phyloP scores from a whole-genome alignment of 1,140 invertebrate species.

The Anoplophora glabripennis region DNA sequence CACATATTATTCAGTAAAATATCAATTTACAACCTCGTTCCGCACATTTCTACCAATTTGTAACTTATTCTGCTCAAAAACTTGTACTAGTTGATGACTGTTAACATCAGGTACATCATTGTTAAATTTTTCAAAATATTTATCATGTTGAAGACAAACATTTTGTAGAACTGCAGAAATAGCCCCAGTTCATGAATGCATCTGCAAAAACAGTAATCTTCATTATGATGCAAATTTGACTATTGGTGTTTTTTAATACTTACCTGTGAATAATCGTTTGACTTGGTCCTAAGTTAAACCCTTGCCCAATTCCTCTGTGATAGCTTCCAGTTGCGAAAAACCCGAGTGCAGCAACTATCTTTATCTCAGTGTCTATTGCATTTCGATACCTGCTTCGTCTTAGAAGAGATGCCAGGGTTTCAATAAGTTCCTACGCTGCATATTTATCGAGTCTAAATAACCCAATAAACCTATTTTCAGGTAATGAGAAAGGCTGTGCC shows the following conservation, averaged over 20 bases:
- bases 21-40: no score
- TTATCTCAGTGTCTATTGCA: not conserved
- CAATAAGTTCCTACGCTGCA: not conserved
- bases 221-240: not conserved
- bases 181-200: not conserved
- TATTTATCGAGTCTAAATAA: conserved; percentile 1
- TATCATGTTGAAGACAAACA: conserved; percentile 3
- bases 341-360: not conserved
- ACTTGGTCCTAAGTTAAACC: not conserved
- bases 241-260: not conserved
- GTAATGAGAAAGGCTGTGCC: not conserved
- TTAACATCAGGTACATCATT: no score
- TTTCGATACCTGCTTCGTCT: not conserved
- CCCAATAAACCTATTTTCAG: not conserved
- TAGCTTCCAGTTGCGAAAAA: conserved; percentile 2
- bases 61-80: no score
- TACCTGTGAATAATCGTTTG: not conserved
- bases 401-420: not conserved
- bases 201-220: not conserved
- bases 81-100: no score
- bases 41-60: no score
- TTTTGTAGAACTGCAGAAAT: conserved; percentile 25
- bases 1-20: no score
- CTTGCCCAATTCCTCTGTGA: conserved; percentile 3
- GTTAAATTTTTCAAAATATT: no score